Evolutionary conservation across 2,113 vertebrate genomes (phyloP).

Genomic region (Aptenodytes patagonicus): DNA sequence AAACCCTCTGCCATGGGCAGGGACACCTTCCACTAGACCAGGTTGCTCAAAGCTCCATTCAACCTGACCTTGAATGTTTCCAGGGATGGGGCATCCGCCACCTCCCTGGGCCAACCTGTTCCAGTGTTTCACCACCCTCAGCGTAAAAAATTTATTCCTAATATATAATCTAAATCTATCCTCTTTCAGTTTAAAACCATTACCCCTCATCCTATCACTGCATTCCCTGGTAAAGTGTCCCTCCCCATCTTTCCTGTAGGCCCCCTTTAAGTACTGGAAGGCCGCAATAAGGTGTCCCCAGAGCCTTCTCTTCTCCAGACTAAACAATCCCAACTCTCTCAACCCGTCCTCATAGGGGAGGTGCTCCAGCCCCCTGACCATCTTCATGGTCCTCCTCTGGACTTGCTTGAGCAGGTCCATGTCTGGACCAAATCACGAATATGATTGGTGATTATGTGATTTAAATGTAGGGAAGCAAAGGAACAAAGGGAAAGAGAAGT

Average conservation of each 20-base stretch:
- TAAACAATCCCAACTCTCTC: not conserved
- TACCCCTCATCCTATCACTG: not conserved
- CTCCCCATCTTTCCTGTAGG: not conserved
- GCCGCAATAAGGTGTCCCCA: not conserved
- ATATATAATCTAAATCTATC: not conserved
- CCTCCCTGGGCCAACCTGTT: too few relatives aligned
- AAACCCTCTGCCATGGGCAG: not conserved
- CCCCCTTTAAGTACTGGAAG: not conserved
- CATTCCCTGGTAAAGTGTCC: not conserved
- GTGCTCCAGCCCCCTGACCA: not conserved
- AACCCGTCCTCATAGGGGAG: not conserved
- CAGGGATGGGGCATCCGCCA: too few relatives aligned
- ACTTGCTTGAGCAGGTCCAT: not conserved
- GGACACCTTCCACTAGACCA: too few relatives aligned
- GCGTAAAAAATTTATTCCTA: too few relatives aligned
- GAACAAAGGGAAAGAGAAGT: not conserved
- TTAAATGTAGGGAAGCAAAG: not conserved
- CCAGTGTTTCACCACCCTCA: too few relatives aligned
- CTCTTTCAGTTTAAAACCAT: not conserved
- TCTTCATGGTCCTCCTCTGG: not conserved
- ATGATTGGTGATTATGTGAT: not conserved
- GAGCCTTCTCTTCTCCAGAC: not conserved
- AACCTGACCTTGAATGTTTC: too few relatives aligned
- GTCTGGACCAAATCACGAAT: not conserved
- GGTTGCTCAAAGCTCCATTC: too few relatives aligned